Conservation (phyloP, 2,113 vertebrate genomes). For the Steatornis caripensis region DNA sequence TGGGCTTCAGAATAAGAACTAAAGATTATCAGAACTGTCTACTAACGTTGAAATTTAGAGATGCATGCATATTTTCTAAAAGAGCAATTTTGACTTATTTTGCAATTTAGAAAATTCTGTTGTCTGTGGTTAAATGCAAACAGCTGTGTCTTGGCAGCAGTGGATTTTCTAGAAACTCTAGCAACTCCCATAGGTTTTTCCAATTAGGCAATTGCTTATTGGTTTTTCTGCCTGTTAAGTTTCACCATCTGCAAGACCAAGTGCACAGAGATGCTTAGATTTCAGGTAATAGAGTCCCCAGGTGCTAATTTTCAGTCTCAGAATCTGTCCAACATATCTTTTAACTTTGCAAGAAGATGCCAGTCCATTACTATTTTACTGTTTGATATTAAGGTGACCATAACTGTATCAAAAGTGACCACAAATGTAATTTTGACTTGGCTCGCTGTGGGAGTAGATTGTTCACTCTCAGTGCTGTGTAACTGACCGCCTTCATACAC, state of each 20-base stretch:
- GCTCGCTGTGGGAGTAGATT: background rate
- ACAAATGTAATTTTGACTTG: background rate
- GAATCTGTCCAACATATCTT: background rate
- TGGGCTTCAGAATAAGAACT: background rate
- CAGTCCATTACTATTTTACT: background rate
- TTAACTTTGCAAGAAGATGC: background rate
- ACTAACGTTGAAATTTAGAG: background rate
- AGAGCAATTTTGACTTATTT: background rate
- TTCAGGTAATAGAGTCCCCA: background rate
- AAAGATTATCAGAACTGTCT: background rate
- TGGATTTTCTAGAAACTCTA: background rate
- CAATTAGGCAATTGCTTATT: background rate
- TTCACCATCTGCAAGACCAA: background rate
- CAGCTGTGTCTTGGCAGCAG: background rate
- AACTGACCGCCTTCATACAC: background rate
- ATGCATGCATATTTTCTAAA: background rate
- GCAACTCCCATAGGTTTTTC: background rate
- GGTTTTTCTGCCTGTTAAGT: background rate
- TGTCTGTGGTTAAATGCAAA: background rate
- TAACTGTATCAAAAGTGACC: background rate
- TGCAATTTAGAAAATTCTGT: accelerated
- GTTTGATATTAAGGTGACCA: background rate
- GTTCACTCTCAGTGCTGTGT: background rate
- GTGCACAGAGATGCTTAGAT: background rate
- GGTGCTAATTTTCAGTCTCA: background rate